Conservation (phyloP, 2,888 invertebrate genomes). For the Noctuana brunneofusca region DNA sequence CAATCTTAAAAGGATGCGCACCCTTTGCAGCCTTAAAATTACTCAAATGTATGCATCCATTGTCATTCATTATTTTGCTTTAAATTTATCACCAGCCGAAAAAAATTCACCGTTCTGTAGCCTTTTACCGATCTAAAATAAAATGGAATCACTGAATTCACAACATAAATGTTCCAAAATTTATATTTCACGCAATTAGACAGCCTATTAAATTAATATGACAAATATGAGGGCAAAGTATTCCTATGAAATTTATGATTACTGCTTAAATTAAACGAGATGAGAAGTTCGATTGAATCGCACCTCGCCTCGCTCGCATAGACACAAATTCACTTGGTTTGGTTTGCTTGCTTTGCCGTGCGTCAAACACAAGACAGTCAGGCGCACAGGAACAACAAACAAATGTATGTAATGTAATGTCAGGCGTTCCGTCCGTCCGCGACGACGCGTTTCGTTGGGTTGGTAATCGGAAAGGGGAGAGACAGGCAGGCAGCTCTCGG, state of each 20-base stretch:
- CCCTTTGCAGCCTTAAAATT: slow-evolving; percentile 91
- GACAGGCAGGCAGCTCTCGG: too few species aligned
- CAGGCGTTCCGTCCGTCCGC: too few species aligned
- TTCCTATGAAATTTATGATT: slow-evolving; percentile 1
- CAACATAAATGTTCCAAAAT: slow-evolving; percentile 16
- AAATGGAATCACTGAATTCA: slow-evolving; percentile 42
- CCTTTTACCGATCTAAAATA: slow-evolving; percentile 41
- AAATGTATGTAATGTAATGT: too few species aligned
- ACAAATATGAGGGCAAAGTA: neutral
- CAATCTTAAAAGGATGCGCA: slow-evolving; percentile 88
- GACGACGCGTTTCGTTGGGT: too few species aligned
- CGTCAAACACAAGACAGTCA: slow-evolving; percentile 2
- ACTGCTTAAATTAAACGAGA: slow-evolving; percentile 8
- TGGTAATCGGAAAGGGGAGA: too few species aligned
- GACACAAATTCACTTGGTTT: neutral
- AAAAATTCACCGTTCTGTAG: slow-evolving; percentile 19
- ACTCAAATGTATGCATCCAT: slow-evolving; percentile 90
- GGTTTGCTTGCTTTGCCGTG: neutral
- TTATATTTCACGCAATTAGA: neutral
- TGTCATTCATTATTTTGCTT: slow-evolving; percentile 83
- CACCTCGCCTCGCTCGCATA: neutral
- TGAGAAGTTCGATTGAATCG: neutral
- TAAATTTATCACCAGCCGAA: slow-evolving; percentile 39
- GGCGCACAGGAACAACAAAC: too few species aligned
- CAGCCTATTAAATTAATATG: slow-evolving; percentile 2